Evolutionary conservation across 2,797 vertebrate genomes (phyloP), one percentile per base, ranked within the genome.

Genomic region (Mergus octosetaceus): DNA sequence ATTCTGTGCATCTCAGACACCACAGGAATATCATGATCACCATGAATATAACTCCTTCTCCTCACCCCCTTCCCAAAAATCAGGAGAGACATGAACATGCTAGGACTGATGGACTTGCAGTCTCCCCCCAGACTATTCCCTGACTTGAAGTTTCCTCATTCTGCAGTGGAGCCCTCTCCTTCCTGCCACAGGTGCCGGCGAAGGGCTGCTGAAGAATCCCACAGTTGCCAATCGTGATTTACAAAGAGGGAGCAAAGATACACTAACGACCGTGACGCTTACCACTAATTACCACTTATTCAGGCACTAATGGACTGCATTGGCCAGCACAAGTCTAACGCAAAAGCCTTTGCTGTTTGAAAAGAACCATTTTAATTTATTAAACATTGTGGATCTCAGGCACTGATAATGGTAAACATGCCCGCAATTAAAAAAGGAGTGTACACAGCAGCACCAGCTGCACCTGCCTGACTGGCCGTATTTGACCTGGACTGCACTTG

Each of bases 241-340:
- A 94, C 57, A 89, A 95, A 90, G 73, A 69, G 71, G 57, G 60
- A 95, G 73, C 82, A 76, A 68, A 91, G 87, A 85, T 72, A 95
- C 73, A 30, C 74, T 97, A 92, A 96, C 81, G 62, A 87, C 69
- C 64, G 43, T 11, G 11, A 81, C 76, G 91, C 71, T 68, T 32
- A 58, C 92, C 57, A n/a, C 95, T 97, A 95, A 97, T 97, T 95
- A 95, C 82, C 79, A 56, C 87, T 96, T 87, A 85, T 36, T 95
- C 88, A 96, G 73, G 86, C 71, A 73, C 87, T 95, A 89, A 96
- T 96, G 90, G 85, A 93, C 64, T 61, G 80, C 13, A 9, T 12
- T 77, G 89, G 71, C 75, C 78, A 90, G 65, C 8, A 34, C 38
- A 54, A 81, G 57, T 83, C 57, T 38, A 82, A 85, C 39, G 34